Base-by-base conservation (phyloP, 2,113 vertebrate genomes). In the Pygoscelis antarcticus region DNA sequence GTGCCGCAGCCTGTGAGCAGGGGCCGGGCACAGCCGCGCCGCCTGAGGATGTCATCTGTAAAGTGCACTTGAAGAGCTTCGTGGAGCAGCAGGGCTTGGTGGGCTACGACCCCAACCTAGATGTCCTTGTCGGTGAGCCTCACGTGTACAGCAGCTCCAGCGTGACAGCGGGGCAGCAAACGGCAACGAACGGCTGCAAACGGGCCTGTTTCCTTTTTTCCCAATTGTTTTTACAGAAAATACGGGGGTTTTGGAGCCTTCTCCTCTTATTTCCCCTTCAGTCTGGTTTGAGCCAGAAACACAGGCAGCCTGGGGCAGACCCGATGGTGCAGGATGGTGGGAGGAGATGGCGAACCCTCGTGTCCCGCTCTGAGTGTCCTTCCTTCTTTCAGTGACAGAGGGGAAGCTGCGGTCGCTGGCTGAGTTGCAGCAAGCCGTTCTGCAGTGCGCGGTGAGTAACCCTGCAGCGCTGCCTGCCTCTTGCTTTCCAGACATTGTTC, bases 101-200 rank as follows among this genome's bases (percentile, higher is more conserved):
- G 83, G 99, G 99, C 94, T 99, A 99, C 0, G 99, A 99, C 96
- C 98, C 99, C 78, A 99, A 98, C 52, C 97, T 99, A 5, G 97
- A 98, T 29, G 82, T 88, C 40, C 97, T 98, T 47, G 84, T 97
- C 0, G 98, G 98, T 98, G 97, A 95, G 97, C 36, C 34, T 58
- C 15, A 8, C 2, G 0, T 4, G 23, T 38, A 8, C 17, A 27
- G 36, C 92, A 93, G 52, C 96, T 93, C 64, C 94, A 76, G 77
- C 95, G 96, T 94, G 97, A 96, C 97, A 40, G 96, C 2, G 0
- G 8, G 13, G 42, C 29, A 6, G 42, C 18, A 3, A 36, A 36
- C 0, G 5, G 29, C 34, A 34, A 10, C 13, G 21, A 23, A 30
- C 36, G 36, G 36, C 36, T 36, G 36, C 5, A 46, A 40, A 40